These are phyloP conservation scores for Oscheius sp. DNA, from an alignment of 2,888 invertebrate species.

Conservation along the genomic window DNA sequence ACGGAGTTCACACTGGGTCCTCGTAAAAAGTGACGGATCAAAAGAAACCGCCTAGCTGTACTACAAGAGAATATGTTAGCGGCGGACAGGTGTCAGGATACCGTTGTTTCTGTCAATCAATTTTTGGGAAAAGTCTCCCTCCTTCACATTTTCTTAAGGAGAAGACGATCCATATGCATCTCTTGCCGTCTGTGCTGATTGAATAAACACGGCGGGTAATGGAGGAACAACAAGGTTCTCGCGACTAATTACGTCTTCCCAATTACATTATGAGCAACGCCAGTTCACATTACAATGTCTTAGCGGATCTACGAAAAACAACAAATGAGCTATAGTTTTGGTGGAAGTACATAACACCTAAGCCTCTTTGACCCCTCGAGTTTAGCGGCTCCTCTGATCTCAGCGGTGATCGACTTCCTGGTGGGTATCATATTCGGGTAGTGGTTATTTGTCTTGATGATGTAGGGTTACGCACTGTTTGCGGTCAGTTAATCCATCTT, in stretches of 20 bases:
- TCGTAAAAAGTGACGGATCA: constrained; percentile 18
- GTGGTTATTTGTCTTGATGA: constrained; percentile 24
- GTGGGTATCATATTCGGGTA: constrained; percentile 30
- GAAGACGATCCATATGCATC: constrained; percentile 13
- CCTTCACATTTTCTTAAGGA: constrained; percentile 19
- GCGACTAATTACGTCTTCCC: constrained; percentile 27
- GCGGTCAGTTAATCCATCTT: constrained; percentile 27
- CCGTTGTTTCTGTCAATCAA: constrained; percentile 1
- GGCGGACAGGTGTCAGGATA: constrained; percentile 14
- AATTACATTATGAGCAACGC: constrained; percentile 27
- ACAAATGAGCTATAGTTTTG: neutral
- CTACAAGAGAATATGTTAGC: constrained; percentile 3
- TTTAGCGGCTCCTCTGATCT: constrained; percentile 13
- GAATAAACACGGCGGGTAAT: constrained; percentile 31
- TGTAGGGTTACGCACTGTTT: constrained; percentile 30
- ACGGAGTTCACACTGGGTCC: constrained; percentile 20
- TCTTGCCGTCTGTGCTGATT: constrained; percentile 22
- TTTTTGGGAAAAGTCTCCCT: neutral
- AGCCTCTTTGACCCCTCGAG: constrained; percentile 1
- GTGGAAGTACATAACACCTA: neutral
- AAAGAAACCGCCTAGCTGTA: constrained; percentile 25
- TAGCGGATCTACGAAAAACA: neutral
- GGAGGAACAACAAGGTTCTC: constrained; percentile 28
- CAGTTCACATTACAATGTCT: constrained; percentile 16
- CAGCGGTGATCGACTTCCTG: constrained; percentile 28